Conservation (phyloP, 2,113 vertebrate genomes). For the Camelus dromedarius region DNA sequence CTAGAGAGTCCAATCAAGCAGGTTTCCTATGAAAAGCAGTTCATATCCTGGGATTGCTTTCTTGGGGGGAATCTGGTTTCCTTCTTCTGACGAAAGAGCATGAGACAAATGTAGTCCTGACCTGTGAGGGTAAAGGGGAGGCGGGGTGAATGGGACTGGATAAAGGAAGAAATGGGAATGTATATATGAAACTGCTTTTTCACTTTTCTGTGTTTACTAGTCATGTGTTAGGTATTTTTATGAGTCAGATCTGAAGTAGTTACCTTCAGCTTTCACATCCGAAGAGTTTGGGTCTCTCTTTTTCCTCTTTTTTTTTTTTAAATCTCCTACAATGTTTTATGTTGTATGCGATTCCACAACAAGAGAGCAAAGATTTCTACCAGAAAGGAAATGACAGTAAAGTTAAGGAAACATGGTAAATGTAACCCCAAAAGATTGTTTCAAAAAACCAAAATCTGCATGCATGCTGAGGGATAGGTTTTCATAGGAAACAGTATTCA, state of each 20-base stretch:
- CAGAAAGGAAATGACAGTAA: background rate
- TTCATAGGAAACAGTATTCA: background rate
- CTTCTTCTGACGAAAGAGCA: constrained; percentile 13
- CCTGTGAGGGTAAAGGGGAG: background rate
- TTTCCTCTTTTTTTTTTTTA: background rate
- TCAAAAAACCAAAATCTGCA: background rate
- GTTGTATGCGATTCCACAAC: background rate
- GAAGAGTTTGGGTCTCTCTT: background rate
- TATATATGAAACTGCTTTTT: background rate
- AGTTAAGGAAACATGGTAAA: background rate
- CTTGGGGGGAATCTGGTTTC: background rate
- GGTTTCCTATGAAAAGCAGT: constrained; percentile 5
- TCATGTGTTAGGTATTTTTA: constrained; percentile 16
- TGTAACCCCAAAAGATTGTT: background rate
- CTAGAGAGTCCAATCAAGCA: background rate
- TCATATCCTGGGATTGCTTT: constrained; percentile 54
- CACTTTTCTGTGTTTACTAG: background rate
- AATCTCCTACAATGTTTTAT: background rate
- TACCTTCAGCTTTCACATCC: background rate
- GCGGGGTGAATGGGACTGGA: background rate
- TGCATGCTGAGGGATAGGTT: background rate
- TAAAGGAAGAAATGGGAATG: background rate
- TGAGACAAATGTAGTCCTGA: background rate
- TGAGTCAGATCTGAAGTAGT: background rate
- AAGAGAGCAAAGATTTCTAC: background rate